Evolutionary conservation across 2,113 vertebrate genomes (phyloP).

Genomic region (Channa maculata): DNA sequence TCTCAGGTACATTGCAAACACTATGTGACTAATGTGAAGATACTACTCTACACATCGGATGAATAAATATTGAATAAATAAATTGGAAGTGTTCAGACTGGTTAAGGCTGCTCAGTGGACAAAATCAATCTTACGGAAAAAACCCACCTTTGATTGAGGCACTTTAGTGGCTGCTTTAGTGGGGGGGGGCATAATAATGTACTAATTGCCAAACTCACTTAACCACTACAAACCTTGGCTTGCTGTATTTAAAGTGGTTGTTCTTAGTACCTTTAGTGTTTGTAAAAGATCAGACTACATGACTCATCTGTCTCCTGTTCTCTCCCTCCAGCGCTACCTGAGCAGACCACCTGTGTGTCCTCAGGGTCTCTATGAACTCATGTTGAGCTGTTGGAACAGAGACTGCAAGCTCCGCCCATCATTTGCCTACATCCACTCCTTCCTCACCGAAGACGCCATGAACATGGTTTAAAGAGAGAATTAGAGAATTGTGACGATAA

Average conservation of each 20-base stretch:
- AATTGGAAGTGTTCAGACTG: too few relatives aligned
- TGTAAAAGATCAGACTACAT: not conserved
- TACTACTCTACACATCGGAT: too few relatives aligned
- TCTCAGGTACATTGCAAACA: too few relatives aligned
- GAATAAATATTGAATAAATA: too few relatives aligned
- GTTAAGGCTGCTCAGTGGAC: too few relatives aligned
- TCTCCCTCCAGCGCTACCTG: slow-evolving; percentile 85
- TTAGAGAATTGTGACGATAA: not conserved
- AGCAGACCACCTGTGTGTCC: slow-evolving; percentile 88
- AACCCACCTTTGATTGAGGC: too few relatives aligned
- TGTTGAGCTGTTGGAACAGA: slow-evolving; percentile 93
- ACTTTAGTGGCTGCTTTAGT: too few relatives aligned
- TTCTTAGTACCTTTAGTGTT: not conserved
- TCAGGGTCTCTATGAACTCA: slow-evolving; percentile 90
- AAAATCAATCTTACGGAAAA: too few relatives aligned
- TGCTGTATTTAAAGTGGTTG: not conserved
- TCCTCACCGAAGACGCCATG: slow-evolving; percentile 90
- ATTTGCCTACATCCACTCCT: slow-evolving; percentile 88
- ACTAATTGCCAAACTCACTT: not conserved
- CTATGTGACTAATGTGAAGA: too few relatives aligned
- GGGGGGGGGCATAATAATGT: not conserved
- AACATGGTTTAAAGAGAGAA: slow-evolving; percentile 85
- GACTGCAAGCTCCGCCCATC: slow-evolving; percentile 91
- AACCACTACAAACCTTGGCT: not conserved
- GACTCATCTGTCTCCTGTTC: not conserved